phyloP scores from a whole-genome alignment of 2,888 invertebrate genomes.

The Andrena flavipes region DNA sequence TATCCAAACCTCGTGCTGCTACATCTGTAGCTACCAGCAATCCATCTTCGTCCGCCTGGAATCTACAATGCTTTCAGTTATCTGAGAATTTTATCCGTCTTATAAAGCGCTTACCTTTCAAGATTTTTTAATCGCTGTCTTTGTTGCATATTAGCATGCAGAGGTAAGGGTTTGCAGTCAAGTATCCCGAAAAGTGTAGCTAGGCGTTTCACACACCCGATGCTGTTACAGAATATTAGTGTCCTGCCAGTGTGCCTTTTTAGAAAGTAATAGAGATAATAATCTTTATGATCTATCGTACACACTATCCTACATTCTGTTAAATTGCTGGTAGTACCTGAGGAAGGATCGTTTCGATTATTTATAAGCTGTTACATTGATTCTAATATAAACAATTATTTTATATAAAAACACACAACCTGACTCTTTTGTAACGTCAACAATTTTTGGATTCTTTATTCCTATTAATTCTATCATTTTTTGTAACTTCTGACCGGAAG shows the following conservation, averaged over 20 bases:
- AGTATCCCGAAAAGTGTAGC: constrained; percentile 89
- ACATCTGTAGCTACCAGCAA: constrained; percentile 98
- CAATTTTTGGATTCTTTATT: constrained; percentile 95
- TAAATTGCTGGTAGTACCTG: constrained; percentile 93
- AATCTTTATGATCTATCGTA: constrained; percentile 93
- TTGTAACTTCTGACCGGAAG: constrained; percentile 91
- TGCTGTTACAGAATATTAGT: constrained; percentile 97
- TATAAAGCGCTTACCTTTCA: constrained; percentile 87
- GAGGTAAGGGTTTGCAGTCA: constrained; percentile 90
- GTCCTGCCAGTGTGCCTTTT: constrained; percentile 95
- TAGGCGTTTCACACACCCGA: constrained; percentile 95
- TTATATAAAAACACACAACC: constrained; percentile 84
- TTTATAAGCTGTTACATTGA: neutral
- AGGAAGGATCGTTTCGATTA: constrained; percentile 24
- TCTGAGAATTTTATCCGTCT: constrained; percentile 1
- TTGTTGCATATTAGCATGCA: constrained; percentile 97
- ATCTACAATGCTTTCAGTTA: constrained; percentile 84
- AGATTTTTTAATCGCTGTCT: constrained; percentile 96
- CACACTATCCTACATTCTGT: constrained; percentile 94
- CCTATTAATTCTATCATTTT: constrained; percentile 92
- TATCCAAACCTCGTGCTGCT: constrained; percentile 98
- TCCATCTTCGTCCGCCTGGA: constrained; percentile 89
- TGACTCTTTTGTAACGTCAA: constrained; percentile 94
- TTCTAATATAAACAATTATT: neutral
- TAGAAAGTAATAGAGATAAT: constrained; percentile 95